A percentile compares a stretch with the other conserved stretches of the same genome.
Conservation (phyloP, 2,797 vertebrate species). For the Xiphorhynchus erythropygius region DNA sequence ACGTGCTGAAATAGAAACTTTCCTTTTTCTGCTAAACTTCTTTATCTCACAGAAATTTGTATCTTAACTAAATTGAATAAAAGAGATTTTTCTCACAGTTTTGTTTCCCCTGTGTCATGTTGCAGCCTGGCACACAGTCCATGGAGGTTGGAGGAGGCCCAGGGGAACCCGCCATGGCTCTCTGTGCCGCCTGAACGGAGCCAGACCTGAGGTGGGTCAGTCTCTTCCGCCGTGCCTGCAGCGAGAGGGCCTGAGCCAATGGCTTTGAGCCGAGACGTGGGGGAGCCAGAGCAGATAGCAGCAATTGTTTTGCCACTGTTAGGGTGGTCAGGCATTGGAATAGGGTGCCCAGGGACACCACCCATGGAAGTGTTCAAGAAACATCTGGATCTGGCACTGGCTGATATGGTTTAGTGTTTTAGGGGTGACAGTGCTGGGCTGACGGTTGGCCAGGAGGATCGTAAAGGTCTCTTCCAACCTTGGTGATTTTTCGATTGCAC, state of each 20-base stretch:
- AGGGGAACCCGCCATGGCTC: fast-evolving
- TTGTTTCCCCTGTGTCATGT: too few relatives aligned
- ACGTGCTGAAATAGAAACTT: too few relatives aligned
- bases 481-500: fast-evolving
- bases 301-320: not conserved
- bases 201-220: fast-evolving
- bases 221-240: fast-evolving
- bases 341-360: not conserved
- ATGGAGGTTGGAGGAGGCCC: not conserved
- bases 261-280: not conserved
- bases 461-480: not conserved
- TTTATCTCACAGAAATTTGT: too few relatives aligned
- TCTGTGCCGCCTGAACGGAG: not conserved
- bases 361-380: not conserved
- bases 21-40: too few relatives aligned
- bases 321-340: not conserved
- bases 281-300: too few relatives aligned
- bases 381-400: too few relatives aligned
- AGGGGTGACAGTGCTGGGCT: not conserved
- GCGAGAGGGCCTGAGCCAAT: not conserved
- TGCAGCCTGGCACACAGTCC: too few relatives aligned
- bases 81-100: too few relatives aligned
- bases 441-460: too few relatives aligned
- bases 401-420: not conserved
- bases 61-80: too few relatives aligned